Evolutionary conservation across 2,888 invertebrate species (phyloP).

Genomic region (Myopa tessellatipennis): DNA sequence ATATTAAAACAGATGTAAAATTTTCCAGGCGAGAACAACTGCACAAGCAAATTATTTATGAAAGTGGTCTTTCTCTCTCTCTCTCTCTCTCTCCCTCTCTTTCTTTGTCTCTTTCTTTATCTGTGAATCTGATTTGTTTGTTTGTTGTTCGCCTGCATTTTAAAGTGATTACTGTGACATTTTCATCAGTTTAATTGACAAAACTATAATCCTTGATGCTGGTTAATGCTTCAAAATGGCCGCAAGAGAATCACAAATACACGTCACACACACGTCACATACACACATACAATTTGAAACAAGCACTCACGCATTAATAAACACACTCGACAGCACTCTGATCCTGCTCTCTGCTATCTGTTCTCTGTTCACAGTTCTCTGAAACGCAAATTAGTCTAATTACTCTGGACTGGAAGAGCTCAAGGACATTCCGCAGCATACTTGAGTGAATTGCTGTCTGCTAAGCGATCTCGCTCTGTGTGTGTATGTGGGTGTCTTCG

Average conservation of each 20-base stretch:
- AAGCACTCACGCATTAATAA: constrained; percentile 7
- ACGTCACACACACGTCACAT: constrained; percentile 5
- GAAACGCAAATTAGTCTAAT: constrained; percentile 34
- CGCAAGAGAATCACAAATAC: constrained; percentile 17
- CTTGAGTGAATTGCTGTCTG: constrained; percentile 20
- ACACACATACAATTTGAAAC: background rate
- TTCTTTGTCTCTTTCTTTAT: background rate
- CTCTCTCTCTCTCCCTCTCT: too few species aligned
- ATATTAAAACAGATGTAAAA: too few species aligned
- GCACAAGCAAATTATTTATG: too few species aligned
- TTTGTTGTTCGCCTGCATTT: constrained; percentile 31
- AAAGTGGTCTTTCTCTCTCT: too few species aligned
- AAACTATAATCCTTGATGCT: constrained; percentile 34
- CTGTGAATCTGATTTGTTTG: background rate
- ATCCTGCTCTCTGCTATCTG: background rate
- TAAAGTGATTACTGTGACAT: constrained; percentile 40
- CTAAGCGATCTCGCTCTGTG: background rate
- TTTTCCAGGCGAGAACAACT: too few species aligned
- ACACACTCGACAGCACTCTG: constrained; percentile 13
- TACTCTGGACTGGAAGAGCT: constrained; percentile 19
- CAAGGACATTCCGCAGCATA: constrained; percentile 24
- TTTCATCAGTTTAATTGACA: constrained; percentile 45
- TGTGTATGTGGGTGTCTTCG: background rate
- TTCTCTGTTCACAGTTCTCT: constrained; percentile 21
- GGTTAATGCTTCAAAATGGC: constrained; percentile 9